Base-by-base conservation (phyloP, 2,113 vertebrate genomes). In the Panurus biarmicus region DNA sequence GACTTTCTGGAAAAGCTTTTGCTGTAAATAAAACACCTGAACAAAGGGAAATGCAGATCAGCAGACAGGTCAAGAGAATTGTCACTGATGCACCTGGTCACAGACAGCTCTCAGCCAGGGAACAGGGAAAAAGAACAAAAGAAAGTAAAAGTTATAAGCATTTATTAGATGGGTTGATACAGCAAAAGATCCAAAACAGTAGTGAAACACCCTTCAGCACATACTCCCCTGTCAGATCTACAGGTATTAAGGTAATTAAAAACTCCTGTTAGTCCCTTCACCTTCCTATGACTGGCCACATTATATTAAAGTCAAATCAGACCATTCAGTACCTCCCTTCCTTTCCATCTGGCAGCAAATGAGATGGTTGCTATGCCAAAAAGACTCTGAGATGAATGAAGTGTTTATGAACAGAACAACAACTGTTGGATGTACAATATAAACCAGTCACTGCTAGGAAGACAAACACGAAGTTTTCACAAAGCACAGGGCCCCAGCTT, bases 361-460 rank as follows among this genome's bases (percentile, higher is more conserved):
- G 64, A 92, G 61, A 51, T 45, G 66, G 22, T 2, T 64, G 67
- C 69, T 77, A 74, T 20, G 83, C 93, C 90, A 95, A 87, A 84
- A 66, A 84, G 54, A 57, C 76, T 73, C 21, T 3, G 57, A 87
- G 83, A 87, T 9, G 3, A 92, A 93, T 91, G 57, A 91, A 88
- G 93, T 95, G 94, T 90, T 97, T 90, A 94, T 70, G 93, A 94
- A 78, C 57, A 89, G 73, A 75, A 80, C 73, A 87, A 93, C 81
- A 92, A 92, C 75, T 81, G 79, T 13, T 94, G 85, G 85, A 94
- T 86, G 51, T 44, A 78, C 64, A 81, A 56, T 54, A 56, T 81
- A 92, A 96, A 93, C 65, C 6, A 90, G 72, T 40, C 85, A 72
- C 79, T 95, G 86, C 57, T 75, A 84, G 73, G 29, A 84, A 92